phyloP scores from a whole-genome alignment of 2,113 vertebrate species.

The Penelope pileata region DNA sequence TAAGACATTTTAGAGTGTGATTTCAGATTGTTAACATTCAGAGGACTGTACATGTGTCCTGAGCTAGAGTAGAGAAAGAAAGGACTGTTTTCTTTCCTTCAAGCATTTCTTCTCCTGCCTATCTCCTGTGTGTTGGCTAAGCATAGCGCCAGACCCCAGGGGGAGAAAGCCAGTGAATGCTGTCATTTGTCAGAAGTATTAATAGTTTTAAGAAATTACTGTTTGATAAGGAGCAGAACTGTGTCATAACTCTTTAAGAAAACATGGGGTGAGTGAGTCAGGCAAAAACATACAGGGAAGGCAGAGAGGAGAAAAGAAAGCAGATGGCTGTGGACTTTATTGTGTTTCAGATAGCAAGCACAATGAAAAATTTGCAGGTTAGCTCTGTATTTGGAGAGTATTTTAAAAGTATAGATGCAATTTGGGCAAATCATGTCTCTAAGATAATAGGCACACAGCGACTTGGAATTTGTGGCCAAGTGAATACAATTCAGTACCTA shows the following conservation, averaged over 20 bases:
- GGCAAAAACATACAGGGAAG: neutral
- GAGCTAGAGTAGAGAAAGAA: neutral
- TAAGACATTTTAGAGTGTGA: neutral
- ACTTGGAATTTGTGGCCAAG: neutral
- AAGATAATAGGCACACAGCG: neutral
- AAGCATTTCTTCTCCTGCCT: neutral
- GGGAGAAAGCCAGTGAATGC: neutral
- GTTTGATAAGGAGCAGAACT: neutral
- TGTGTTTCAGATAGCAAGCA: neutral
- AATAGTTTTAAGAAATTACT: neutral
- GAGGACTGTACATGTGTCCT: neutral
- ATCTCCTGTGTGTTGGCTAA: neutral
- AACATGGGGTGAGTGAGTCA: neutral
- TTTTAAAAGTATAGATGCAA: neutral
- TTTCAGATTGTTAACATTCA: neutral
- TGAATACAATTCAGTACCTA: neutral
- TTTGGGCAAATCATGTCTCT: neutral
- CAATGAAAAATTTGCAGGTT: neutral
- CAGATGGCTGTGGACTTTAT: too few species aligned
- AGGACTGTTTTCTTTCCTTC: neutral
- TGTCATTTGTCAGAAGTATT: neutral
- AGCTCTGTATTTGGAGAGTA: neutral
- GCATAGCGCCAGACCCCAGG: neutral
- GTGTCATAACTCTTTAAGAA: neutral
- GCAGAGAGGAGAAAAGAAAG: neutral